Conservation (phyloP, 2,797 vertebrate genomes). For the Sebastes dallii region DNA sequence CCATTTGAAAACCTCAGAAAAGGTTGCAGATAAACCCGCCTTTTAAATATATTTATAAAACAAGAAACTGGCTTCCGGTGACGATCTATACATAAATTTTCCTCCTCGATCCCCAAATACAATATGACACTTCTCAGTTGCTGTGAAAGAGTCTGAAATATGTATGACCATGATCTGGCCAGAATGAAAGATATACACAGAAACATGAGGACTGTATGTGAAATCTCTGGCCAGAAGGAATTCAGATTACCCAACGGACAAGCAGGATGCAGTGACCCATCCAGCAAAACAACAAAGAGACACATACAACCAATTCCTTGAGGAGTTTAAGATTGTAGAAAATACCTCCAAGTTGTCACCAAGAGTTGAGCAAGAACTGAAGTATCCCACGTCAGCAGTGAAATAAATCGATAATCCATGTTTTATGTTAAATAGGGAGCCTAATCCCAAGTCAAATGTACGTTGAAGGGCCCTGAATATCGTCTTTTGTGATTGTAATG, state of each 20-base stretch:
- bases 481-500: too few species aligned
- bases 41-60: background rate
- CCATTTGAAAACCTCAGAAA: too few species aligned
- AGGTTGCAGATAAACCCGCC: rapidly evolving
- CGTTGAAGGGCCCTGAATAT: too few species aligned
- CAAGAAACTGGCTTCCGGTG: background rate
- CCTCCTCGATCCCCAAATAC: background rate
- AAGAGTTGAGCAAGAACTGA: background rate
- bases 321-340: background rate
- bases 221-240: conserved; percentile 4
- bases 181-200: background rate
- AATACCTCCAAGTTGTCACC: background rate
- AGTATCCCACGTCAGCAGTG: background rate
- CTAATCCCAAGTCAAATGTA: too few species aligned
- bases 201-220: background rate
- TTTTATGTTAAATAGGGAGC: too few species aligned
- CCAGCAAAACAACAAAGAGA: background rate
- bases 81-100: background rate
- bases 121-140: background rate
- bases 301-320: background rate
- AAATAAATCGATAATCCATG: background rate
- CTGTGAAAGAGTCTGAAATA: conserved; percentile 28
- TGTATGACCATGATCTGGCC: conserved; percentile 1
- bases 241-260: conserved; percentile 11
- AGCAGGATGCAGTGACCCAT: background rate